phyloP scores from a whole-genome alignment of 2,888 invertebrate genomes.

The Standfussiana lucernea region DNA sequence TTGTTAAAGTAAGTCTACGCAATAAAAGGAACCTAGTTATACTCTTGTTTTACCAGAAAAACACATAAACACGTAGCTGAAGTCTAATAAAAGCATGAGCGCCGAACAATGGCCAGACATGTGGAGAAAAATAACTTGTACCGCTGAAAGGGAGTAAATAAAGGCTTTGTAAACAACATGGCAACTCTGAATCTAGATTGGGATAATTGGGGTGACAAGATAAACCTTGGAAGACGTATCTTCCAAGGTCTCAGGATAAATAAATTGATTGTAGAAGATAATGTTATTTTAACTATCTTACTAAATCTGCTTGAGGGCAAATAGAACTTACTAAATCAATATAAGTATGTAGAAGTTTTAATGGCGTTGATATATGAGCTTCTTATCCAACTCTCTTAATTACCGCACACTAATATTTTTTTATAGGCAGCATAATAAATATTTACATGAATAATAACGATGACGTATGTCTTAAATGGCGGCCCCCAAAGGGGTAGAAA shows the following conservation, averaged over 20 bases:
- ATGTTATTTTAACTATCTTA: not conserved
- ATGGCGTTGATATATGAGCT: not conserved
- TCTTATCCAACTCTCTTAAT: not conserved
- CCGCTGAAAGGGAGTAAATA: constrained; percentile 16
- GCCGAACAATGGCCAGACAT: constrained; percentile 25
- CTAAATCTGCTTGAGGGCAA: not conserved
- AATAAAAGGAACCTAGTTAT: constrained; percentile 19
- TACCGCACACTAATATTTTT: not conserved
- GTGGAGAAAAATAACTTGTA: constrained; percentile 33
- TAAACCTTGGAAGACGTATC: not conserved
- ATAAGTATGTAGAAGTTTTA: not conserved
- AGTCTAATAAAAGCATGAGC: constrained; percentile 28
- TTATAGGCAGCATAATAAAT: not conserved
- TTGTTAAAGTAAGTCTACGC: constrained; percentile 17
- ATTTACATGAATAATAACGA: not conserved
- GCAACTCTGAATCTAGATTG: not conserved
- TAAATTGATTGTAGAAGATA: not conserved
- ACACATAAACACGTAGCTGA: constrained; percentile 26
- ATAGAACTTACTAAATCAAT: not conserved
- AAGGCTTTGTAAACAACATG: constrained; percentile 16
- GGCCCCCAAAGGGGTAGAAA: not conserved
- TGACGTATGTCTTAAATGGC: not conserved
- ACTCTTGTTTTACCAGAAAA: constrained; percentile 1
- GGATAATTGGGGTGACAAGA: not conserved
- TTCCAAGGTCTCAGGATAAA: not conserved